A percentile compares a stretch with the other conserved stretches of the same genome.
These are phyloP conservation scores for Romanogobio albipinnatus DNA, from an alignment of 2,113 vertebrate genomes.

Conservation along the genomic window DNA sequence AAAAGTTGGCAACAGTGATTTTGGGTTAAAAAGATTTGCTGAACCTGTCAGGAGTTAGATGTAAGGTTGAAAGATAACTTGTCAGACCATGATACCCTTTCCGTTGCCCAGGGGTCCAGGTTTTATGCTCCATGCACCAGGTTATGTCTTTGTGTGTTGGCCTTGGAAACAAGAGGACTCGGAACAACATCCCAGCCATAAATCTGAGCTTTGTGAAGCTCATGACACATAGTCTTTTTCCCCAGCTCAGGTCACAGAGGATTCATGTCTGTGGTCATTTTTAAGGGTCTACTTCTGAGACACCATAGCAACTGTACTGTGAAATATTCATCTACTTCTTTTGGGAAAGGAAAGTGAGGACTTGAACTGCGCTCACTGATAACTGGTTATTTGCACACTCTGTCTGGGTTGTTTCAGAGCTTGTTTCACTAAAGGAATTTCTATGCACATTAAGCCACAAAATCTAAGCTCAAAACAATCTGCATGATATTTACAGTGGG, in stretches of 20 bases:
- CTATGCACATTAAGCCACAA: neutral
- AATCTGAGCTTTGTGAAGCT: conserved; percentile 13
- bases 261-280: conserved; percentile 8
- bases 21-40: conserved; percentile 4
- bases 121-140: conserved; percentile 6
- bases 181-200: conserved; percentile 14
- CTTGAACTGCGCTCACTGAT: neutral
- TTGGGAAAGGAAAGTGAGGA: neutral
- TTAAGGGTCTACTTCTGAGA: neutral
- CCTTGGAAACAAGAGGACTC: conserved; percentile 11
- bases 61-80: neutral
- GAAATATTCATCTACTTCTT: neutral
- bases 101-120: neutral
- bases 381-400: neutral
- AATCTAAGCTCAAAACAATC: neutral
- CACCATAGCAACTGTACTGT: conserved; percentile 27
- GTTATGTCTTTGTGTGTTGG: conserved; percentile 19
- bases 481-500: no score
- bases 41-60: neutral
- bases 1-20: neutral
- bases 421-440: neutral
- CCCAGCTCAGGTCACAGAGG: neutral
- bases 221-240: neutral
- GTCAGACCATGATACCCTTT: neutral
- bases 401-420: neutral